Base-by-base conservation (phyloP, 2,888 invertebrate genomes). In the Heliconius aoede region DNA sequence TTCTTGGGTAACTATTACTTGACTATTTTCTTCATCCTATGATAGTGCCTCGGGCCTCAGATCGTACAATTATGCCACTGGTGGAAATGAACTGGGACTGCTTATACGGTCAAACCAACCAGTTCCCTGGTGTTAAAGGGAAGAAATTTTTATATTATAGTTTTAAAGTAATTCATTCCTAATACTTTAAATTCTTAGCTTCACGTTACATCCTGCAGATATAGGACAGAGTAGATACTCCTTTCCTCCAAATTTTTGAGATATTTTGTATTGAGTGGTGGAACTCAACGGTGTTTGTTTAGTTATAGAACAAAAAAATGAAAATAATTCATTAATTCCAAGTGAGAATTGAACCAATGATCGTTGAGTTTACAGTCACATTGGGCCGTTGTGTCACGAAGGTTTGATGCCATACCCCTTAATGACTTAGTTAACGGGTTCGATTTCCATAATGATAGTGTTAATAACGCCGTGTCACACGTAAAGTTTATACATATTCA, bases 361-460 rank as follows among this genome's bases (percentile, higher is more conserved):
- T 18, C 46, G 15, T 1, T 4, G 18, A 15, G 15, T 46, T 46
- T 46, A 18, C 18, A 46, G 46, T 21, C 21, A 51, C 51, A n/a
- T 51, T 21, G 51, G 3, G 21, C 51, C 51, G 8, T n/a, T 55
- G 8, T 55, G 55, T 9, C n/a, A 55, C 3, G 9, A 8, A 3
- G 55, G n/a, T 9, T n/a, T 55, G 9, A 55, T n/a, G 55, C 26
- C 26, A 26, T 21, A 30, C 30, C 18, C 8, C 28, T 8, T 62
- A 62, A 62, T 30, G 21, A 30, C 61, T 62, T 62, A 18, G 28
- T 62, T 30, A 62, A 18, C 30, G 18, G 61, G 61, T 62, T 62
- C 30, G 15, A 60, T 60, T 15, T 26, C 7, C 21, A 30, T 62
- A 30, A 62, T 30, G 26, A 62, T 36, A 24, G 11, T 65, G 32